Evolutionary conservation across 2,888 invertebrate species (phyloP).

Genomic region (Zele albiditarsus): DNA sequence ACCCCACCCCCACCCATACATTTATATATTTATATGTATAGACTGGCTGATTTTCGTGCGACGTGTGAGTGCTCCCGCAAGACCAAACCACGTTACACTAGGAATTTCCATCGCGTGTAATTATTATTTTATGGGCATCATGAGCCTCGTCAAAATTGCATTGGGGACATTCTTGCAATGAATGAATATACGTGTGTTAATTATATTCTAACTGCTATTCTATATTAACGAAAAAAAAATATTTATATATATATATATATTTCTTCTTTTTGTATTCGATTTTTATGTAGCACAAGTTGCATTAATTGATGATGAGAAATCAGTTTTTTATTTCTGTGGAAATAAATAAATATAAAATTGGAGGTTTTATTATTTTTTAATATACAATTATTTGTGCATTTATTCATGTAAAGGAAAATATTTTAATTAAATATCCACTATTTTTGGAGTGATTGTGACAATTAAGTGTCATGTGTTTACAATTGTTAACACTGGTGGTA

Average conservation of each 20-base stretch:
- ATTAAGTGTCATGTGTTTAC: too few species aligned
- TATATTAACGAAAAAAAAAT: background rate
- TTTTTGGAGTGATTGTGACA: too few species aligned
- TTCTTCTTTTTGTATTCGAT: background rate
- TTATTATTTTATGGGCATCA: conserved; percentile 66
- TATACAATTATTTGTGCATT: too few species aligned
- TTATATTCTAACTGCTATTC: background rate
- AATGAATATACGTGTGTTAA: conserved; percentile 18
- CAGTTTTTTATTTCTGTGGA: too few species aligned
- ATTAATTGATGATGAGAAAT: too few species aligned
- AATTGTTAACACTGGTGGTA: too few species aligned
- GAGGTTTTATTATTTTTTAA: too few species aligned
- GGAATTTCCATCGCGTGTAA: conserved; percentile 60
- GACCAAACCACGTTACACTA: conserved; percentile 39
- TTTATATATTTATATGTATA: background rate
- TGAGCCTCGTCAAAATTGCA: conserved; percentile 59
- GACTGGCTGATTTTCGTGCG: conserved; percentile 26
- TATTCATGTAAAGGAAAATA: too few species aligned
- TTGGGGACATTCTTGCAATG: conserved; percentile 1
- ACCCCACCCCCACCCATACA: conserved; percentile 35
- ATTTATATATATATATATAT: background rate
- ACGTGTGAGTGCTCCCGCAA: conserved; percentile 36
- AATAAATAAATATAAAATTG: too few species aligned
- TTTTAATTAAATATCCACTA: too few species aligned
- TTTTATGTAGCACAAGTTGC: too few species aligned